Evolutionary conservation across 2,113 vertebrate species (phyloP).

Genomic region (Mesitornis unicolor): DNA sequence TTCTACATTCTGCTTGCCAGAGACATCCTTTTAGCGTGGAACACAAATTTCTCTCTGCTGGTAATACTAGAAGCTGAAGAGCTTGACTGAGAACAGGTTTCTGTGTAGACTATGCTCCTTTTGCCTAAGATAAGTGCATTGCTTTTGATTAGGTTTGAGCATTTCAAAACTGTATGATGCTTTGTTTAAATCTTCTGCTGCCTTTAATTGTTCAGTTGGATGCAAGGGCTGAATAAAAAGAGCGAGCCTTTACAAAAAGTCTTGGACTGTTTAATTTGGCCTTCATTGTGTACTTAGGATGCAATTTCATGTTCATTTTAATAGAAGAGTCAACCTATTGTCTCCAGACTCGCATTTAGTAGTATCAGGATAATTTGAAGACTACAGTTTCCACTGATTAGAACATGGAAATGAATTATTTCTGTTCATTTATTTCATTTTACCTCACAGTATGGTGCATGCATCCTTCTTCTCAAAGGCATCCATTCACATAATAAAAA

Average conservation of each 20-base stretch:
- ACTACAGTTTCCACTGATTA: constrained; percentile 71
- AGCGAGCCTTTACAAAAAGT: neutral
- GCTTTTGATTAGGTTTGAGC: neutral
- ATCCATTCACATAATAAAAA: constrained; percentile 41
- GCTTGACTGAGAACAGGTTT: neutral
- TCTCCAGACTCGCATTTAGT: neutral
- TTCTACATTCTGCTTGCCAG: neutral
- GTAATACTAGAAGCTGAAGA: constrained; percentile 8
- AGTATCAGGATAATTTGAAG: constrained; percentile 32
- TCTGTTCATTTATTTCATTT: constrained; percentile 75
- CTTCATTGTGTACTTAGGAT: constrained; percentile 25
- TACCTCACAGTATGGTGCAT: constrained; percentile 44
- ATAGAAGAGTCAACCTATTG: constrained; percentile 23
- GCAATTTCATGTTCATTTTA: constrained; percentile 34
- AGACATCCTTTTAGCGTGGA: neutral
- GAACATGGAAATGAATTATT: constrained; percentile 83
- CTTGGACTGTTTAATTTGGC: neutral
- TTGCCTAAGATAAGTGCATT: neutral
- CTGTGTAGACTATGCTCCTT: neutral
- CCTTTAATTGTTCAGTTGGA: neutral
- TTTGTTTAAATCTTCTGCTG: constrained; percentile 1
- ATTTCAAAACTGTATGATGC: neutral
- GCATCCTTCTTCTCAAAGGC: constrained; percentile 25
- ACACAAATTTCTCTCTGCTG: neutral
- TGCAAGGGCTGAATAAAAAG: neutral